Base-by-base conservation (phyloP, 2,113 vertebrate species). In the Scomber colias region DNA sequence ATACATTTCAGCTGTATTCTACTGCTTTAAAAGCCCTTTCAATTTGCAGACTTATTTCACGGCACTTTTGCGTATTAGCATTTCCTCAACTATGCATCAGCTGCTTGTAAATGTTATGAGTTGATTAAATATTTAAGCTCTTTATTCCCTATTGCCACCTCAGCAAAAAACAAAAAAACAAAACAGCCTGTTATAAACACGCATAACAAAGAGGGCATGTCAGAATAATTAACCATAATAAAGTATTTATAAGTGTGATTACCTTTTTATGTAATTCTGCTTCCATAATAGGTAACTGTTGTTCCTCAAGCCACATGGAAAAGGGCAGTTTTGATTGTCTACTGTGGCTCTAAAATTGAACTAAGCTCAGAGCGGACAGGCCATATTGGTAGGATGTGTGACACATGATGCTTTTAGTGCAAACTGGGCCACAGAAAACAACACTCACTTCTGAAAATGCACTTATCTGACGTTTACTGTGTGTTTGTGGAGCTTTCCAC, bases 161-260 rank as follows among this genome's bases (percentile, higher is more conserved):
- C 46, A 48, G 64, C 0, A 59, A 44, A 85, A 73, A 53, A 21
- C 21, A 21, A 21, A 21, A 21, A 21, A 21, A 21, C 11, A 60
- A 27, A 27, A 27, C 24, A 27, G 24, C 24, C 24, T 27, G 56
- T 54, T 83, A 45, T 61, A 76, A 84, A 65, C 48, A 80, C 50
- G 62, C 75, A 75, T 55, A 44, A 40, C 60, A 69, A 78, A 72
- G 70, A 48, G 53, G n/a, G 35, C 57, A 51, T 54, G 75, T 71
- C 24, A 5, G 57, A 57, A 79, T 82, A 87, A 82, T 89, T 85
- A 85, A 71, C 62, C 50, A 55, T 21, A 76, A 80, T 75, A 40
- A 80, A 82, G 66, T 72, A 83, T 87, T 88, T 71, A 86, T 79
- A 61, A 81, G 71, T 10, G n/a, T 24, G 14, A 76, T 82, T 84